Conservation (phyloP, 2,888 invertebrate species). For the Troilus luridus region DNA sequence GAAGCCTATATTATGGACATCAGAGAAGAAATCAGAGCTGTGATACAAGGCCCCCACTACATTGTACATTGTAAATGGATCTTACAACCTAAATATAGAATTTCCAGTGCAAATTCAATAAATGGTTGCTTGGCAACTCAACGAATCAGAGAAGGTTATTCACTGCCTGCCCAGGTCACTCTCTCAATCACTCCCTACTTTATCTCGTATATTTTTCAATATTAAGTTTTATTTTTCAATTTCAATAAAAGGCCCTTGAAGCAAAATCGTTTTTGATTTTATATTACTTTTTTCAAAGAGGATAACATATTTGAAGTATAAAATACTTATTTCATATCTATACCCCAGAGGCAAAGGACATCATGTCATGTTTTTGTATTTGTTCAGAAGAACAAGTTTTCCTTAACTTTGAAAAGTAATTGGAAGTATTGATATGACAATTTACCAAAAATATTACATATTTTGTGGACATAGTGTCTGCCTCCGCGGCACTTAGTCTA, state of each 20-base stretch:
- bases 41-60: background rate
- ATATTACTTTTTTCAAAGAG: too few species aligned
- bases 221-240: background rate
- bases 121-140: slow-evolving; percentile 30
- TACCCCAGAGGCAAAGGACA: too few species aligned
- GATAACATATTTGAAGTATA: too few species aligned
- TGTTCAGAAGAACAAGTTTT: too few species aligned
- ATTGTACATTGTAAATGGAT: slow-evolving; percentile 20
- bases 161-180: background rate
- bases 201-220: background rate
- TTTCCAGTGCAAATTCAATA: slow-evolving; percentile 41
- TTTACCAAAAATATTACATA: too few species aligned
- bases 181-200: background rate
- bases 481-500: too few species aligned
- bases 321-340: too few species aligned
- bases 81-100: slow-evolving; percentile 44
- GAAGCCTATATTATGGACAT: background rate
- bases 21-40: background rate
- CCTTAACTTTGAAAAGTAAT: too few species aligned
- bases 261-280: background rate
- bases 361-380: too few species aligned
- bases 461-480: too few species aligned
- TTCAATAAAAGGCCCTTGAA: background rate
- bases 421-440: too few species aligned
- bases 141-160: slow-evolving; percentile 42